Evolutionary conservation across 2,797 vertebrate genomes (phyloP), one percentile per base, ranked within the genome.

Genomic region (Girardinus metallicus): DNA sequence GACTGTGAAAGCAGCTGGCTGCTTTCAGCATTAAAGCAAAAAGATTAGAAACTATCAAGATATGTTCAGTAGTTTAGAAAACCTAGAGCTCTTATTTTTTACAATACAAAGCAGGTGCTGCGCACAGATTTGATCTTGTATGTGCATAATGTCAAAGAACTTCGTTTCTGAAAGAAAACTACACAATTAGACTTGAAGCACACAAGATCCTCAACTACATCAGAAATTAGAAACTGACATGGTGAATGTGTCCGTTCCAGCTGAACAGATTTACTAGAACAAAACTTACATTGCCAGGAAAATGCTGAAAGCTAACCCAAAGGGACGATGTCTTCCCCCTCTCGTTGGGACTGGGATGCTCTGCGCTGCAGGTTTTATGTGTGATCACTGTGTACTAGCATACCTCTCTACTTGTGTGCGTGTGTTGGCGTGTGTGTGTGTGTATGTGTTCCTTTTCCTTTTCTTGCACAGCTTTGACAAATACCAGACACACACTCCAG

Each of bases 401-500:
- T 43, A 13, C 64, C 64, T 68, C 64, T 68, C 4, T 68, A 9
- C 21, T 66, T 23, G 62, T 66, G 34, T 81, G 34, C 9, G 29
- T 80, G 57, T 75, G 43, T 83, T 21, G 60, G 43, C 75, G 70
- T 72, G 31, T 72, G 44, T 76, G 57, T 64, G 74, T 70, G 51
- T 55, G 55, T 41, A 34, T 29, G 75, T 77, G 23, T 53, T 8
- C 49, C 4, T 55, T 74, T 83, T 77, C 77, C 77, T 73, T 76
- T 78, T 78, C 78, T 94, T 82, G 80, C 93, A 76, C 85, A 86
- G 83, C 81, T 85, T 83, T 95, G 94, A 75, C 82, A 95, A 94
- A 95, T 95, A 94, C 93, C 91, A 91, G 93, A 94, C 91, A 90
- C 86, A 93, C 92, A 88, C 93, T 94, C 91, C 92, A 92, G 90